A percentile compares a stretch with the other conserved stretches of the same genome.
Evolutionary conservation across 2,113 vertebrate species (phyloP).

Genomic region (Cyprinus carpio): DNA sequence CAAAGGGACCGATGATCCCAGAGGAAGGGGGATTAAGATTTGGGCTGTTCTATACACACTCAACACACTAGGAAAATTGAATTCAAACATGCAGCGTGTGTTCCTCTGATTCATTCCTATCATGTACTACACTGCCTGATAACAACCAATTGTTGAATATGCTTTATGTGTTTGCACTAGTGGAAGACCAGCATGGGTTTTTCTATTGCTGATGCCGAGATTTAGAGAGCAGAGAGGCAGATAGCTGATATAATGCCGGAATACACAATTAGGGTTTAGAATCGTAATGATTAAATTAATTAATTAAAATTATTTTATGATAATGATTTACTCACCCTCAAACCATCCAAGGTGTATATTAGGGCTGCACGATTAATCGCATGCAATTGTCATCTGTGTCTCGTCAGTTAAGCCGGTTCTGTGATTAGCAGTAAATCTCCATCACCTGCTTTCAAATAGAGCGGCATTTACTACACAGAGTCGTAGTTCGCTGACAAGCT

Average conservation of each 20-base stretch:
- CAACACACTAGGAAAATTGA: neutral
- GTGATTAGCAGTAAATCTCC: too few relatives aligned
- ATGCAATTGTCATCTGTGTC: too few relatives aligned
- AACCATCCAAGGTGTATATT: too few relatives aligned
- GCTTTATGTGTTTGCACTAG: neutral
- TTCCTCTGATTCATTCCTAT: neutral
- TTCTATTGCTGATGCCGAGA: neutral
- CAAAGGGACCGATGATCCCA: conserved; percentile 1
- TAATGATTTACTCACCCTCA: too few relatives aligned
- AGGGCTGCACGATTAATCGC: too few relatives aligned
- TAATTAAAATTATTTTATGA: too few relatives aligned
- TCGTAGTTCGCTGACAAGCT: too few relatives aligned
- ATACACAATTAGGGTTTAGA: neutral
- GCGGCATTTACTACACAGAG: too few relatives aligned
- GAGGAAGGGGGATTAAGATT: conserved; percentile 24
- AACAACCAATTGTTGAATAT: conserved; percentile 23
- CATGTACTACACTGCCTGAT: neutral
- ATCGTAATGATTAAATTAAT: too few relatives aligned
- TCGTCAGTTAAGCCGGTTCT: too few relatives aligned
- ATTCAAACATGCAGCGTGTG: neutral
- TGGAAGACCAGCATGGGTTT: neutral
- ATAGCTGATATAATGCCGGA: neutral
- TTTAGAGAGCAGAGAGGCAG: neutral
- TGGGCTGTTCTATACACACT: conserved; percentile 3
- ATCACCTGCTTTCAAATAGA: too few relatives aligned